Base-by-base conservation (phyloP, 1,140 invertebrate species). In the Tetragnatha versicolor region DNA sequence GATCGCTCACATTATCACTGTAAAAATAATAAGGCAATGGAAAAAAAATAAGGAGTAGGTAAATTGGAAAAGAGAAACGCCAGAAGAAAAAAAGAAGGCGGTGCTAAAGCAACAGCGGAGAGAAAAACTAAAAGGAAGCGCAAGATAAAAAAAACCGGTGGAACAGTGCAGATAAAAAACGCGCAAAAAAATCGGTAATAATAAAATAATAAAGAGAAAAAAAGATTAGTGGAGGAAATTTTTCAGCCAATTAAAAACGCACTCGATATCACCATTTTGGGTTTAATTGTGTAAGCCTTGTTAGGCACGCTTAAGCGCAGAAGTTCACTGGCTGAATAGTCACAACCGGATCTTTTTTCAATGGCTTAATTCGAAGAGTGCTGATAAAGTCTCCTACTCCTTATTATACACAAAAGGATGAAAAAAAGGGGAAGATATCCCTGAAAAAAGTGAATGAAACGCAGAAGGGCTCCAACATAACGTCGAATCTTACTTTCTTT, bases 241-340 rank as follows among this genome's bases (percentile, higher is more conserved):
- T 69, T 78, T 69, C 76, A 78, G 76, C 76, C 76, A 78, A 78
- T 78, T 78, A 78, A 78, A 78, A 78, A 66, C 47, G 63, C 65
- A 78, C 76, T 78, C 76, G 76, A 78, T 78, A 77, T 65, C 51
- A 77, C 72, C 60, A 39, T 77, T 77, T 69, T 78, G 60, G 73
- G 60, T 65, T 76, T 76, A 76, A 76, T 76, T 76, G 73, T 76
- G 73, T 76, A 76, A 76, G 73, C 60, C 60, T 76, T 76, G 73
- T 76, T 76, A 76, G 73, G 73, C 37, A 76, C 66, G 66, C 66
- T 70, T 35, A 51, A 61, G 20, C 55, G 55, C 42, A 61, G 55
- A 70, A 70, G 66, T 27, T 55, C 66, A 55, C 31, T 33, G 53
- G 73, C 60, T 65, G 45, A 65, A 37, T 76, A 76, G 73, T 65